Conservation (phyloP, 2,888 invertebrate species). For the Pilophorus perplexus region DNA sequence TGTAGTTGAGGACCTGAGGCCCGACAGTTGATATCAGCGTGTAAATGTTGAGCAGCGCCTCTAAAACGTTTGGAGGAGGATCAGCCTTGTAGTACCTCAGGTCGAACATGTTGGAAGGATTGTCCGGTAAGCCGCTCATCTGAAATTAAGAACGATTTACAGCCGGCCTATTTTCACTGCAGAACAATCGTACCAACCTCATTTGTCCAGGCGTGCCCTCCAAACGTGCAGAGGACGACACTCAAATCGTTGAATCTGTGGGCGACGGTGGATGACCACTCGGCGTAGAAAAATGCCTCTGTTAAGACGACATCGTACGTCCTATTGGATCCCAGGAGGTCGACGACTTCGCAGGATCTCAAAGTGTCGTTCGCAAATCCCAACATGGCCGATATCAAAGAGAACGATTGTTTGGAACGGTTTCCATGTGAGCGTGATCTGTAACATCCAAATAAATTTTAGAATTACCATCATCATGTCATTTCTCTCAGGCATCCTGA, state of each 20-base stretch:
- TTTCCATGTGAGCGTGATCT: too few species aligned
- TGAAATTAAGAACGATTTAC: too few species aligned
- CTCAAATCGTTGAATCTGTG: conserved; percentile 20
- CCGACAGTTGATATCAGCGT: too few species aligned
- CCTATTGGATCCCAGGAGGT: conserved; percentile 8
- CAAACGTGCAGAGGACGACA: conserved; percentile 12
- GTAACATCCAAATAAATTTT: too few species aligned
- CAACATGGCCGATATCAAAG: too few species aligned
- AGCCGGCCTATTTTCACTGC: too few species aligned
- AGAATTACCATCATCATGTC: too few species aligned
- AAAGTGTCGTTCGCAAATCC: not conserved
- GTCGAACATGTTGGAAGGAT: conserved; percentile 30
- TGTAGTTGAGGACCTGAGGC: too few species aligned
- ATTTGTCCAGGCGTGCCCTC: conserved; percentile 40
- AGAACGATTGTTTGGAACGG: too few species aligned
- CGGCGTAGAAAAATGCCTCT: conserved; percentile 24
- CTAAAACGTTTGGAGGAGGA: not conserved
- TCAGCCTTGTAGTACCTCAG: conserved; percentile 6
- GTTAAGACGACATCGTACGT: conserved; percentile 21
- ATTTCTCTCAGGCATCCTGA: too few species aligned
- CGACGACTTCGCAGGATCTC: not conserved
- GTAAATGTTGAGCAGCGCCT: conserved; percentile 4
- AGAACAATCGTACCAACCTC: too few species aligned
- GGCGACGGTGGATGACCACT: conserved; percentile 1
- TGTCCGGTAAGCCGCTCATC: conserved; percentile 36